Base-by-base conservation (phyloP, 64 coral and sea anemone species). In the Platygyra sinensis region DNA sequence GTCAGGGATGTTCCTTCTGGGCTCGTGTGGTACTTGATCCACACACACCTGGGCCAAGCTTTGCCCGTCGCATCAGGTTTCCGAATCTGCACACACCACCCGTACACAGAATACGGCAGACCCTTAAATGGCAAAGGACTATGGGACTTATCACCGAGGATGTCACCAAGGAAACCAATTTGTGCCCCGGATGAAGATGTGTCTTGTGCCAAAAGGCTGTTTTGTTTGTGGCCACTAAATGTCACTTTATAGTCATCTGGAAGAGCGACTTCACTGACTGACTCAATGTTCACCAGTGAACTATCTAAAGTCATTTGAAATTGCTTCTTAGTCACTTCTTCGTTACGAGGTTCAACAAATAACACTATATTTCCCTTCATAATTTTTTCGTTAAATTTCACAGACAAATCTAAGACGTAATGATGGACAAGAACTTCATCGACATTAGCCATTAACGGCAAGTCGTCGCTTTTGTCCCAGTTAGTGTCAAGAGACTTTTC, bases 391-490 rank as follows among this genome's bases (percentile, higher is more conserved):
- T 93, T 67, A 86, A 99, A 99, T 77, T 99, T 71, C 17, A 99
- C 97, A 19, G 91, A 77, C 32, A 99, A 72, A 86, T 99, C 94
- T 33, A 96, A 86, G 30, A 99, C 72, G 65, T 99, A 96, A 79
- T 99, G 97, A 17, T 84, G 90, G 15, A 99, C 97, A 55, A 93
- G 91, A 16, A 99, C 94, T 89, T 99, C 97, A 30, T 96, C 91
- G 2, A 99, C 97, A 50, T 99, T 99, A 29, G 97, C 97, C 91
- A 99, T 93, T 28, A 99, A 91, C 2, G 97, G 97, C 65, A 99
- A 64, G 55, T 99, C 97, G 54, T 96, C 88, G 55, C 94, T 93
- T 28, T 87, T 94, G 28, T 93, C 93, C 91, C 90, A 95, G 18
- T 91, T 90, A 80, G 39, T 90, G 18, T 8, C 15, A 17, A 22